Conservation (phyloP, 2,113 vertebrate species). For the Tapirus terrestris region DNA sequence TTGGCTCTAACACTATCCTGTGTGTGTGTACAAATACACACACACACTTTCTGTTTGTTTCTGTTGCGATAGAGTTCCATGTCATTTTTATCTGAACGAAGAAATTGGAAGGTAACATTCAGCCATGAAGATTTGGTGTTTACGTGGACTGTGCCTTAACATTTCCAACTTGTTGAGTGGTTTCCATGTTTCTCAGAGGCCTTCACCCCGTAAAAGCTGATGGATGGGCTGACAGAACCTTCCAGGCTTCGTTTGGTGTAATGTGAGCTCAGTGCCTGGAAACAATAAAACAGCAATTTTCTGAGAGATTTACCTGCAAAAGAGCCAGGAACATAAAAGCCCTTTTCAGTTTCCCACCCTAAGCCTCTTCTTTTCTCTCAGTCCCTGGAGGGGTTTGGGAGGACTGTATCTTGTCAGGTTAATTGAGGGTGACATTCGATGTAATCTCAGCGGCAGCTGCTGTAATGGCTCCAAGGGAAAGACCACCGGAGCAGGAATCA, state of each 20-base stretch:
- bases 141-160: not conserved
- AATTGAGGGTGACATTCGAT: slow-evolving; percentile 26
- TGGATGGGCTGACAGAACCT: slow-evolving; percentile 40
- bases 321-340: slow-evolving; percentile 19
- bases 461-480: not conserved
- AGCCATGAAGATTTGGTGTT: not conserved
- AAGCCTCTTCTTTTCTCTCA: not conserved
- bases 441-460: not conserved
- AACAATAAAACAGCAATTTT: slow-evolving; percentile 82
- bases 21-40: not conserved
- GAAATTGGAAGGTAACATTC: not conserved
- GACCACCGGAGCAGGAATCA: not conserved
- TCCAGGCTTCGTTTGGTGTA: slow-evolving; percentile 57
- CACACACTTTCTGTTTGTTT: not conserved
- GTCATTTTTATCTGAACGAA: slow-evolving; percentile 35
- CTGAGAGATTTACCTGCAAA: slow-evolving; percentile 62
- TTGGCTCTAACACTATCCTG: not conserved
- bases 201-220: slow-evolving; percentile 20
- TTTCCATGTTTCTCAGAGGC: slow-evolving; percentile 24
- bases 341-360: not conserved
- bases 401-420: slow-evolving; percentile 29
- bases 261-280: slow-evolving; percentile 76
- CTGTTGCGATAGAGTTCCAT: not conserved
- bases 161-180: slow-evolving; percentile 9
- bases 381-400: not conserved